Percentiles rank a stretch among this genome's conserved stretches.
Evolutionary conservation across 35 echinoderm and acorn worm genomes (phyloP).

Genomic region (Stichopus chloronotus): DNA sequence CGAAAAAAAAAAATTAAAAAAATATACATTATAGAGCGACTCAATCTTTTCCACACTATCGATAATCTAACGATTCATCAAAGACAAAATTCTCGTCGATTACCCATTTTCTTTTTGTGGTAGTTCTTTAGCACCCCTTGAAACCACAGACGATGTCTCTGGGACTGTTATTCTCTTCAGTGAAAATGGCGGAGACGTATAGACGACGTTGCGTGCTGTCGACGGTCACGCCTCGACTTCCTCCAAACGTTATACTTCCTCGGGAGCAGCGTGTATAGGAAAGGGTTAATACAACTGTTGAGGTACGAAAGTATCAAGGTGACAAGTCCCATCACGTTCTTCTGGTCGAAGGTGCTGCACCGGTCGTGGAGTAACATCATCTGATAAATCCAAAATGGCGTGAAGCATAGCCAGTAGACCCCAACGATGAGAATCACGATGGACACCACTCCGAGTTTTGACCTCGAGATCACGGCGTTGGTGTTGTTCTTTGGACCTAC

Average conservation of each 20-base stretch:
- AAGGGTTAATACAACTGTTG: constrained; percentile 67
- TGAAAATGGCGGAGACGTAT: constrained; percentile 27
- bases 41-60: too few species aligned
- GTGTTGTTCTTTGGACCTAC: background rate
- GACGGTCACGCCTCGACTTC: constrained; percentile 31
- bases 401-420: constrained; percentile 62
- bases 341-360: constrained; percentile 4
- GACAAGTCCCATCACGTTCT: constrained; percentile 49
- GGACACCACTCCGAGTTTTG: constrained; percentile 53
- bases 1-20: too few species aligned
- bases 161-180: background rate
- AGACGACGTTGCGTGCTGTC: background rate
- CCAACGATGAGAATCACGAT: constrained; percentile 59
- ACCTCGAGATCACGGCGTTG: constrained; percentile 6
- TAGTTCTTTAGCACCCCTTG: too few species aligned
- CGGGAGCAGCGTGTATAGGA: constrained; percentile 64
- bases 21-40: too few species aligned
- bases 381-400: constrained; percentile 65
- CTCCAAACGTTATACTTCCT: constrained; percentile 61
- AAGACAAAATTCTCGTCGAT: background rate
- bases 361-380: constrained; percentile 38
- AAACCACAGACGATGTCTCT: background rate
- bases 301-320: constrained; percentile 54
- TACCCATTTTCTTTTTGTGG: background rate
- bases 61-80: background rate